Conservation (phyloP, 2,113 vertebrate species). For the Hydrochoerus hydrochaeris region DNA sequence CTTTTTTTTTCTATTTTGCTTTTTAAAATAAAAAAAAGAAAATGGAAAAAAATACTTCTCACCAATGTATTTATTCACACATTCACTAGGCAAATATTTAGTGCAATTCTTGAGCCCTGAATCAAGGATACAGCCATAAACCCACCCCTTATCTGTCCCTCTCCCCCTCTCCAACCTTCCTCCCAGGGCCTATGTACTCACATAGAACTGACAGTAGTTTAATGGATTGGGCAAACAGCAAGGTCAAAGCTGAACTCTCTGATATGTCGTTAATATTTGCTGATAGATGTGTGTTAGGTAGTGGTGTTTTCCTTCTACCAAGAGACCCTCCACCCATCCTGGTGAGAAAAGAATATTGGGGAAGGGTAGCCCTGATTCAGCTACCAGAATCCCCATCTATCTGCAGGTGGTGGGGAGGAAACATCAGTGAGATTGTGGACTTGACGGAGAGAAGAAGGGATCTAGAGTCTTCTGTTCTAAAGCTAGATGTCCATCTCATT, state of each 20-base stretch:
- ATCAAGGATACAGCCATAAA: neutral
- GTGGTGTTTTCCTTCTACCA: conserved; percentile 24
- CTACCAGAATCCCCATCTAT: conserved; percentile 31
- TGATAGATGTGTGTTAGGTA: conserved; percentile 38
- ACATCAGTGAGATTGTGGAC: neutral
- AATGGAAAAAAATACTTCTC: neutral
- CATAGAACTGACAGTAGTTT: neutral
- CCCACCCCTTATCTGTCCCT: neutral
- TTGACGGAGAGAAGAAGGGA: conserved; percentile 64
- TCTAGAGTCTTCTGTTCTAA: conserved; percentile 33
- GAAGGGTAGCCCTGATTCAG: conserved; percentile 28
- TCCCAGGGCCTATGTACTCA: neutral
- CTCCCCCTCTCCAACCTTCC: neutral
- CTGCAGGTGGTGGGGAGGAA: neutral
- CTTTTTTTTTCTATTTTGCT: too few species aligned
- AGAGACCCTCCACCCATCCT: conserved; percentile 40
- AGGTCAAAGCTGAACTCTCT: neutral
- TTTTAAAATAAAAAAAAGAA: too few species aligned
- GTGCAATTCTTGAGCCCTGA: neutral
- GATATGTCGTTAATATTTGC: neutral
- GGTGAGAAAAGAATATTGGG: conserved; percentile 38
- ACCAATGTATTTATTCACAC: neutral
- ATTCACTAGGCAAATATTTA: conserved; percentile 21
- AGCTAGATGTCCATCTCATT: conserved; percentile 47
- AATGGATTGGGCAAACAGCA: neutral